Conservation (phyloP, 2,888 invertebrate genomes). For the Fissipunctia ypsillon region DNA sequence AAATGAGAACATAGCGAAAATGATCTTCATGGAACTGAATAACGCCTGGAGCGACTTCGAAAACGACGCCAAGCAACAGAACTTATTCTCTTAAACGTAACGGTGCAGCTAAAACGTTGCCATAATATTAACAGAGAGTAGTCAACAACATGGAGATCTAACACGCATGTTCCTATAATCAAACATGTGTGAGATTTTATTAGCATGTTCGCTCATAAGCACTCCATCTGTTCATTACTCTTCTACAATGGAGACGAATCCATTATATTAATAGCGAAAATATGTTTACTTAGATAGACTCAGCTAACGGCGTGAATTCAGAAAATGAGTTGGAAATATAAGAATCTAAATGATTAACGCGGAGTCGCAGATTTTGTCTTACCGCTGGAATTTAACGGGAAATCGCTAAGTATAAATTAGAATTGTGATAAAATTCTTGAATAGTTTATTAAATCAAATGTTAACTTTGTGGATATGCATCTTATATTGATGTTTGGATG, state of each 20-base stretch:
- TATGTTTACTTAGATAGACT: conserved; percentile 52
- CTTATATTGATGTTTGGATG: conserved; percentile 53
- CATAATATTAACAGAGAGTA: conserved; percentile 34
- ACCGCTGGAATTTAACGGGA: conserved; percentile 38
- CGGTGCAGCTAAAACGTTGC: conserved; percentile 45
- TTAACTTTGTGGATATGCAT: conserved; percentile 51
- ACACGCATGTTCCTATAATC: conserved; percentile 16
- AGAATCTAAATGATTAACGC: conserved; percentile 53
- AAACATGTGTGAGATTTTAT: neutral
- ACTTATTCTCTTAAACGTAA: conserved; percentile 83
- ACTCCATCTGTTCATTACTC: conserved; percentile 50
- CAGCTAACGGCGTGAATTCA: conserved; percentile 47
- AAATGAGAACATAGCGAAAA: conserved; percentile 97
- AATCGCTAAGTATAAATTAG: conserved; percentile 54
- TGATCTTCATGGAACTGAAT: conserved; percentile 99
- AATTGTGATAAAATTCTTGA: conserved; percentile 66
- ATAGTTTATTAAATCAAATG: conserved; percentile 57
- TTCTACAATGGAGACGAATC: conserved; percentile 19
- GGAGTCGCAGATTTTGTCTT: conserved; percentile 45
- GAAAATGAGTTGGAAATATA: conserved; percentile 52
- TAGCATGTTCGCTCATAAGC: neutral
- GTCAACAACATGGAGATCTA: conserved; percentile 40
- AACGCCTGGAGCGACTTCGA: conserved; percentile 99
- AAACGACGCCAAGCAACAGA: conserved; percentile 95
- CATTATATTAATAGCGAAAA: conserved; percentile 52